phyloP scores from a whole-genome alignment of 2,888 invertebrate genomes.

The Cantharis rufa region DNA sequence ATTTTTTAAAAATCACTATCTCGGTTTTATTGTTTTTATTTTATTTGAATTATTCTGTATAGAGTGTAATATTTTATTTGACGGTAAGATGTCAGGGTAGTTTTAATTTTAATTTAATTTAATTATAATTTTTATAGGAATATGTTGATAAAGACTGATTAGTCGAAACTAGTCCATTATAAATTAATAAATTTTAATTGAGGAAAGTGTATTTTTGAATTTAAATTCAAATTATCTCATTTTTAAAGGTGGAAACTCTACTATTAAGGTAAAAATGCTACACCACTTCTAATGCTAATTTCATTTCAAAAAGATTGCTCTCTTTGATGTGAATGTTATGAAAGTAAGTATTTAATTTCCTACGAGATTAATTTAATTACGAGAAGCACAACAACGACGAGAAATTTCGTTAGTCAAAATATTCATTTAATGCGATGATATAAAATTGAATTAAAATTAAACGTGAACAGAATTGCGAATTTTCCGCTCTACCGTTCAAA shows the following conservation, averaged over 20 bases:
- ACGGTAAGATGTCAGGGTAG: no score
- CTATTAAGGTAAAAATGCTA: not conserved
- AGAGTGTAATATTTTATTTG: no score
- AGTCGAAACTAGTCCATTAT: no score
- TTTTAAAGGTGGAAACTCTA: not conserved
- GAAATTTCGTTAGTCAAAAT: slow-evolving; percentile 1
- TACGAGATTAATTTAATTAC: slow-evolving; percentile 1
- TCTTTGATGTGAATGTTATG: not conserved
- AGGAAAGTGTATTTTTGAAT: no score
- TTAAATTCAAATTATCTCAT: not conserved
- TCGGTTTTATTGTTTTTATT: no score
- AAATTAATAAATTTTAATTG: no score
- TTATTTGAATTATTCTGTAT: no score
- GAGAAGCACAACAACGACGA: not conserved
- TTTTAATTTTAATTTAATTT: no score
- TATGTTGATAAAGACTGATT: no score
- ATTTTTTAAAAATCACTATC: no score
- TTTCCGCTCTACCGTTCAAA: not conserved
- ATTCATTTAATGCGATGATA: slow-evolving; percentile 11
- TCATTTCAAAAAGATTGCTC: not conserved
- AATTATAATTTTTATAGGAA: no score
- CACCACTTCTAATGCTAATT: not conserved
- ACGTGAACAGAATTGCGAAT: slow-evolving; percentile 18
- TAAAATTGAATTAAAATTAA: slow-evolving; percentile 26
- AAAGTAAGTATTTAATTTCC: slow-evolving; percentile 1